Evolutionary conservation across 2,888 invertebrate genomes (phyloP).

Genomic region (Cheilosia scutellata): DNA sequence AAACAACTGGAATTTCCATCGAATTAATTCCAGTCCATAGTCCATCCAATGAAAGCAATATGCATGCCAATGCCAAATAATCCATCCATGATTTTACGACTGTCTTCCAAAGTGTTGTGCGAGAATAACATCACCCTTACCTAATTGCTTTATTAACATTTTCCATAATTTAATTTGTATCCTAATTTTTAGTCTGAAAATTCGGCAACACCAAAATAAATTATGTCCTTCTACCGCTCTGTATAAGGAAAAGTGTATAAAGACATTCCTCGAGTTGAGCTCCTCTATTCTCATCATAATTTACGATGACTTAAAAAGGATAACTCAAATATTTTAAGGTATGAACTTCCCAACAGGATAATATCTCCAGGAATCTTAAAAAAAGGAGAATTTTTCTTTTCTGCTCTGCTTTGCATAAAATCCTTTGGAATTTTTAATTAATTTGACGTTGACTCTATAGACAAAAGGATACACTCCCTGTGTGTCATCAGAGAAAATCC

Average conservation of each 20-base stretch:
- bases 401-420: not conserved
- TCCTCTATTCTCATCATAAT: slow-evolving; percentile 24
- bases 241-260: not conserved
- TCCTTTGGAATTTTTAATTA: slow-evolving; percentile 28
- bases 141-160: slow-evolving; percentile 30
- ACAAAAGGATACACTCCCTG: not conserved
- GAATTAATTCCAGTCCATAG: not conserved
- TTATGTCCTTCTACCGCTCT: not conserved
- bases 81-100: not conserved
- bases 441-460: not conserved
- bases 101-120: not conserved
- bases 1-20: not conserved
- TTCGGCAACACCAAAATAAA: not conserved
- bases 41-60: not conserved
- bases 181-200: not conserved
- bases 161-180: slow-evolving; percentile 15
- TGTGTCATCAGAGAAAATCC: not conserved
- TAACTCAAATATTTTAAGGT: slow-evolving; percentile 45
- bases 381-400: not conserved
- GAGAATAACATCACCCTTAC: not conserved
- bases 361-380: not conserved
- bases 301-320: slow-evolving; percentile 10
- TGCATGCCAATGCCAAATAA: not conserved
- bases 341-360: slow-evolving; percentile 14
- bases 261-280: not conserved